phyloP scores from a whole-genome alignment of 2,888 invertebrate genomes.

The Lordiphosa andalusiaca region DNA sequence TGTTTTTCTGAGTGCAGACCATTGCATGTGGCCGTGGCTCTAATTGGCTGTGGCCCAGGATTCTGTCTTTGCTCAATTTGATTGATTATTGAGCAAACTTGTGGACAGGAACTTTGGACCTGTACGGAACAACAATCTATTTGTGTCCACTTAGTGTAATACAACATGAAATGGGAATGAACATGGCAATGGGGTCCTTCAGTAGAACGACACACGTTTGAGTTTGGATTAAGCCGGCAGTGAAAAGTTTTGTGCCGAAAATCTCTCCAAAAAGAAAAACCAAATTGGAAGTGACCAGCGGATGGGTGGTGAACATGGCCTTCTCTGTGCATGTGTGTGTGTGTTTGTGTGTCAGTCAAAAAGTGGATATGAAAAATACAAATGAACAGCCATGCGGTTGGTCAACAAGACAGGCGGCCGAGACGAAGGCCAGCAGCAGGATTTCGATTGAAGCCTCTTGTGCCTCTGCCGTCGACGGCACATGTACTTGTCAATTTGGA shows the following conservation, averaged over 20 bases:
- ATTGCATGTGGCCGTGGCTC: slow-evolving; percentile 51
- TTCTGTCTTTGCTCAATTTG: slow-evolving; percentile 55
- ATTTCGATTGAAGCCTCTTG: slow-evolving; percentile 43
- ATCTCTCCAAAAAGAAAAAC: slow-evolving; percentile 55
- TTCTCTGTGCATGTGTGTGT: neutral
- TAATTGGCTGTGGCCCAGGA: slow-evolving; percentile 47
- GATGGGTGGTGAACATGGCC: slow-evolving; percentile 22
- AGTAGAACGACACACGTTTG: slow-evolving; percentile 25
- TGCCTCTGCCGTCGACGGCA: slow-evolving; percentile 33
- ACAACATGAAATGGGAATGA: slow-evolving; percentile 39
- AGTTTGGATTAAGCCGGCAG: slow-evolving; percentile 14
- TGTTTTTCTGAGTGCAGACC: slow-evolving; percentile 1
- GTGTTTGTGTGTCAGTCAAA: slow-evolving; percentile 40
- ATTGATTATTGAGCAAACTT: slow-evolving; percentile 80
- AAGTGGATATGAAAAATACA: slow-evolving; percentile 64
- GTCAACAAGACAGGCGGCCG: slow-evolving; percentile 63
- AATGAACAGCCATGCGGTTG: slow-evolving; percentile 70
- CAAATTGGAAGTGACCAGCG: slow-evolving; percentile 72
- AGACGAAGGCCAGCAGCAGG: slow-evolving; percentile 15
- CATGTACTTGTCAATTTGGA: slow-evolving; percentile 63
- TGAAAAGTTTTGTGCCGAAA: slow-evolving; percentile 50
- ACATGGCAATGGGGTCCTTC: slow-evolving; percentile 6
- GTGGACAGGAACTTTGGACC: slow-evolving; percentile 78
- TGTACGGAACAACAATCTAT: slow-evolving; percentile 69
- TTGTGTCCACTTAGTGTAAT: slow-evolving; percentile 79